Base-by-base conservation (phyloP, 2,113 vertebrate genomes). In the Petrocephalus microphthalmus region DNA sequence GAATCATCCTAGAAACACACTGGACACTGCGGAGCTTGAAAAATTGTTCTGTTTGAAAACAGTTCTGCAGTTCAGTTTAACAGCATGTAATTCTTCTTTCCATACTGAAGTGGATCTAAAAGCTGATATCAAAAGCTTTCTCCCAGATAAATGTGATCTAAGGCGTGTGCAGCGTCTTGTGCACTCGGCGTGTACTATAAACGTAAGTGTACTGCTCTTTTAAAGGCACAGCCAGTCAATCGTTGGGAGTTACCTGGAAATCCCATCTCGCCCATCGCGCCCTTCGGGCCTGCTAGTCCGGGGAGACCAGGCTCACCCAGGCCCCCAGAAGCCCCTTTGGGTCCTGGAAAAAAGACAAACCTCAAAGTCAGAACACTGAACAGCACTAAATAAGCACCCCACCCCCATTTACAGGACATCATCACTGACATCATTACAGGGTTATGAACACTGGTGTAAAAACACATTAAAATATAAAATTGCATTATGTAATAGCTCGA, bases 231-330 rank as follows among this genome's bases (percentile, higher is more conserved):
- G 20, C 10, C 1, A 82, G 7, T 47, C 33, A 2, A 20, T 33
- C 11, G 45, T 7, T 49, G 2, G 56, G 81, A 93, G 94, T 89
- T 88, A 99, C 98, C 98, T 94, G 97, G 97, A 86, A 99, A 95
- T 86, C 98, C 98, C 97, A 99, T 99, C 88, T 98, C 97, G 90
- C 98, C 98, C 93, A 96, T 96, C 84, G 29, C 89, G 57, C 98
- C 98, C 94, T 99, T 99, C 52, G 5, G 33, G 88, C 98, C 98
- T 84, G 95, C 94, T 67, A 71, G 85, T 91, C 98, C 98, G 81
- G 91, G 89, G 83, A 87, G 64, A 83, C 98, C 98, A 90, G 96
- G 93, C 52, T 91, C 90, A 33, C 98, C 98, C 88, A 96, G 94
- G 87, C 95, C 82, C 17, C 98, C 98, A 15, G 89, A 8, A 25